Conservation (phyloP, 2,888 invertebrate genomes). For the Acrobasis repandana region DNA sequence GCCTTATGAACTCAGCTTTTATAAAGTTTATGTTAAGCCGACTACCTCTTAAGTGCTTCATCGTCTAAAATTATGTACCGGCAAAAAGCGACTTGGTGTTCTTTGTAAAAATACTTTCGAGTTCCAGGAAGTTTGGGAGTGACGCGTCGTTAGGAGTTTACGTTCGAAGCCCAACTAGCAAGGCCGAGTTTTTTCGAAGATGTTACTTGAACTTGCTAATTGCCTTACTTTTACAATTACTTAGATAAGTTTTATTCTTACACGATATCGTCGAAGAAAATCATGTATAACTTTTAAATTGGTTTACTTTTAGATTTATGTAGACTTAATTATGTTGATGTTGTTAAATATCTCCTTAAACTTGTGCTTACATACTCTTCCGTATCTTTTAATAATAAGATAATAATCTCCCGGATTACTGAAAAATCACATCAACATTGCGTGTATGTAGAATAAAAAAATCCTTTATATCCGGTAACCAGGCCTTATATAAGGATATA, state of each 20-base stretch:
- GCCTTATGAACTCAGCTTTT: conserved; percentile 72
- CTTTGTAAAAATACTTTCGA: conserved; percentile 32
- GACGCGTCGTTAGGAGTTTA: conserved; percentile 21
- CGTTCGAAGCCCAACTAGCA: conserved; percentile 1
- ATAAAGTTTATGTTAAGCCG: conserved; percentile 60
- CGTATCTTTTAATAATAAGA: no score
- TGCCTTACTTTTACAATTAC: neutral
- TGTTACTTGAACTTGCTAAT: neutral
- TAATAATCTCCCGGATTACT: neutral
- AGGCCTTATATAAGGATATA: no score
- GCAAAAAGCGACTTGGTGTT: conserved; percentile 41
- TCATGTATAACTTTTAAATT: neutral
- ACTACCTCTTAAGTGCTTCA: conserved; percentile 55
- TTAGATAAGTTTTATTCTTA: neutral
- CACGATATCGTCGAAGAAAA: neutral
- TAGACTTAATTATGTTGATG: no score
- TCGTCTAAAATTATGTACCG: conserved; percentile 41
- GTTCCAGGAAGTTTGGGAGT: conserved; percentile 16
- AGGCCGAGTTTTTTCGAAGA: neutral
- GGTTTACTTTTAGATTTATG: neutral
- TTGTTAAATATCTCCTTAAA: no score
- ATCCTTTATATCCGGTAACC: no score
- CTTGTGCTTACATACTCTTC: no score
- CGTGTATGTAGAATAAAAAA: no score
- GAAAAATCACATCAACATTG: no score